phyloP scores from a whole-genome alignment of 2,888 invertebrate genomes.

The Cephalotes varians region DNA sequence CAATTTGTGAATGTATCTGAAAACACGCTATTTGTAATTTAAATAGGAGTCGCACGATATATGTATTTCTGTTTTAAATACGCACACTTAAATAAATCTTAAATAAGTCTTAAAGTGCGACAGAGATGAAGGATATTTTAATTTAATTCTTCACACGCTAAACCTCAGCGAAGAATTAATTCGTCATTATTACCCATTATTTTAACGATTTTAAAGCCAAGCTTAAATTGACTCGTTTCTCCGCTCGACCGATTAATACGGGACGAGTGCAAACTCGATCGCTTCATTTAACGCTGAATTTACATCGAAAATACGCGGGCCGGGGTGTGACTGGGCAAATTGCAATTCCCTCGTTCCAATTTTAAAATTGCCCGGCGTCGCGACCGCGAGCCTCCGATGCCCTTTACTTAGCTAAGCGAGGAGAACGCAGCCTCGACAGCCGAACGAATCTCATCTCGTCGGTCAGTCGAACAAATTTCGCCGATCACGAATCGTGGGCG shows the following conservation, averaged over 20 bases:
- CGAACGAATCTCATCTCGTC: background rate
- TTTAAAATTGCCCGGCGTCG: background rate
- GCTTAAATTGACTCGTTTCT: background rate
- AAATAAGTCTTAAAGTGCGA: background rate
- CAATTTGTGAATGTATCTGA: background rate
- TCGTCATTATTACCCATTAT: background rate
- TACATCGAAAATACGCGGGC: background rate
- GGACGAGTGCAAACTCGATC: background rate
- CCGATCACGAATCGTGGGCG: slow-evolving; percentile 37
- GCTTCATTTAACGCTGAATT: slow-evolving; percentile 22
- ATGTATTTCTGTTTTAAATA: slow-evolving; percentile 14
- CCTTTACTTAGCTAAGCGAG: background rate
- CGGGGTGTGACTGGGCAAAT: background rate
- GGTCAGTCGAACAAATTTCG: background rate
- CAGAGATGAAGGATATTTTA: background rate
- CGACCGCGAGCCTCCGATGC: background rate
- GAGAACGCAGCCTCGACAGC: background rate
- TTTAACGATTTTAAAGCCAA: background rate
- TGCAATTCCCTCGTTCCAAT: background rate
- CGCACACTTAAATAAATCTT: background rate
- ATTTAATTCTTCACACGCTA: background rate
- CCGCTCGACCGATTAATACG: background rate
- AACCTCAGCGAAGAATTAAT: background rate
- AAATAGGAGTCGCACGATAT: background rate
- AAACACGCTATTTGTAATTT: slow-evolving; percentile 16